phyloP scores from a whole-genome alignment of 2,888 invertebrate species.

The Nomada fabriciana region DNA sequence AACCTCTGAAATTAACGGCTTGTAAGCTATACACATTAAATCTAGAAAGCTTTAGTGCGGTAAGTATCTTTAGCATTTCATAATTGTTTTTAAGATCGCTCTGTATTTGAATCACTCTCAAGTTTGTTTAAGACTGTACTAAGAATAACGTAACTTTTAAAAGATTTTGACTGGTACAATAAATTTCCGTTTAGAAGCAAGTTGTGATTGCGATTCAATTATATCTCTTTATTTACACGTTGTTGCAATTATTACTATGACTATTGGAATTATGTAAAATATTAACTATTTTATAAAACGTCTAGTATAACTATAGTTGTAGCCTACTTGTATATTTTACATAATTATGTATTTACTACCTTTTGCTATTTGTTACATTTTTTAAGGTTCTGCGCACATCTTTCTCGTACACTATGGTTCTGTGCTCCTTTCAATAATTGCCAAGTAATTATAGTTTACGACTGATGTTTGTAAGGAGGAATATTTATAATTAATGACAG shows the following conservation, averaged over 20 bases:
- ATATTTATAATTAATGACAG: neutral
- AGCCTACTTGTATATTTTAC: too few species aligned
- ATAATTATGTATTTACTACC: neutral
- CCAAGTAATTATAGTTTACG: neutral
- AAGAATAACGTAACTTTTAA: neutral
- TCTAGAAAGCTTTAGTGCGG: slow-evolving; percentile 72
- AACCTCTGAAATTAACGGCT: slow-evolving; percentile 72
- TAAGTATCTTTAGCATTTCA: slow-evolving; percentile 55
- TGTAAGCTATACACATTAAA: slow-evolving; percentile 70
- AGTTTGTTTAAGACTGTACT: neutral
- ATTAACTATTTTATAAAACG: too few species aligned
- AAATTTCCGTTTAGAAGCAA: too few species aligned
- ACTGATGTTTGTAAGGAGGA: neutral
- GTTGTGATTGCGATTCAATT: too few species aligned
- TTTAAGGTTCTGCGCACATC: slow-evolving; percentile 74
- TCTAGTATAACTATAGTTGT: too few species aligned
- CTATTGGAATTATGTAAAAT: too few species aligned
- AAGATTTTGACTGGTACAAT: too few species aligned
- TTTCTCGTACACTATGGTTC: slow-evolving; percentile 74
- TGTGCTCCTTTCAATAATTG: slow-evolving; percentile 68
- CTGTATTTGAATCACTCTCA: neutral
- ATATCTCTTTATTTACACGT: too few species aligned
- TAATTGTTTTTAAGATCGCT: neutral
- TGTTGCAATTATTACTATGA: too few species aligned
- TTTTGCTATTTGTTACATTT: slow-evolving; percentile 3